Percentiles rank a stretch among this genome's conserved stretches.
phyloP scores from a whole-genome alignment of 2,888 invertebrate species.

The Lasioglossum pauxillum region DNA sequence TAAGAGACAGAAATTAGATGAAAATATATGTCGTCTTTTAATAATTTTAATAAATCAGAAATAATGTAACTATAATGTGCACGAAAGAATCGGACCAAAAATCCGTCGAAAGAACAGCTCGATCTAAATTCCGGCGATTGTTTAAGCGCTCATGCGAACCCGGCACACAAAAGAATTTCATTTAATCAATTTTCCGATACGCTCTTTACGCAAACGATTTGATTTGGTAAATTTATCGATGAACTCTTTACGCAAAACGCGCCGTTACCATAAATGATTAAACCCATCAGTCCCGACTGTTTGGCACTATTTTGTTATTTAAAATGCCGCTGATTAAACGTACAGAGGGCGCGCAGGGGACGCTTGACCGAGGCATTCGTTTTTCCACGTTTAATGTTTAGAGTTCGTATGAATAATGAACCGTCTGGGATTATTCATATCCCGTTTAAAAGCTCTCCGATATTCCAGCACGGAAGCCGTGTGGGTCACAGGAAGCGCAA shows the following conservation, averaged over 20 bases:
- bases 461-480: slow-evolving; percentile 16
- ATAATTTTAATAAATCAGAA: background rate
- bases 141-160: background rate
- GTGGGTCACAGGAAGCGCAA: background rate
- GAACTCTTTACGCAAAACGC: background rate
- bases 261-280: background rate
- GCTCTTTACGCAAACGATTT: background rate
- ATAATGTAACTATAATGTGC: background rate
- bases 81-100: background rate
- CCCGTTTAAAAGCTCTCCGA: slow-evolving; percentile 30
- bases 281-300: background rate
- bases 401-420: slow-evolving; percentile 50
- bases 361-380: background rate
- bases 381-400: slow-evolving; percentile 47
- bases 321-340: slow-evolving; percentile 15
- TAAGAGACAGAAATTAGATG: background rate
- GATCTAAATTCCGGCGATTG: background rate
- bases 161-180: background rate
- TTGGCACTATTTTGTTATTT: slow-evolving; percentile 5
- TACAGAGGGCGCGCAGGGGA: background rate
- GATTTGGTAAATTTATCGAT: background rate
- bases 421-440: slow-evolving; percentile 30
- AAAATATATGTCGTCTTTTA: background rate
- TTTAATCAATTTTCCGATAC: slow-evolving; percentile 4
- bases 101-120: background rate